These are phyloP conservation scores for Myripristis jacobus DNA, from an alignment of 2,797 vertebrate genomes.

Conservation along the genomic window DNA sequence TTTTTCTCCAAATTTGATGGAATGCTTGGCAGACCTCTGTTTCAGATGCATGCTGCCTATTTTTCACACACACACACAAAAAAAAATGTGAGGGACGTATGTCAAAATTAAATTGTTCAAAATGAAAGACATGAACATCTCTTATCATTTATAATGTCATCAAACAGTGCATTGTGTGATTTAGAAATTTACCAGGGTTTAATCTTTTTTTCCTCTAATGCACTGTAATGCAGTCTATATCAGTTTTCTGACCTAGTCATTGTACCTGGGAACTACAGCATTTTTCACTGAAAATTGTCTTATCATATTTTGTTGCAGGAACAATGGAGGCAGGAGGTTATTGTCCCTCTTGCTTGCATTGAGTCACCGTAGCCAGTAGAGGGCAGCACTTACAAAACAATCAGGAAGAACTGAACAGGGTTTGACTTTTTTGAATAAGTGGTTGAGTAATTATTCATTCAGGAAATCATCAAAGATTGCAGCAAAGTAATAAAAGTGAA, in stretches of 20 bases:
- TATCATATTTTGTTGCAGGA: neutral
- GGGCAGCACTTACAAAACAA: conserved; percentile 53
- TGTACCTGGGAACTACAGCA: neutral
- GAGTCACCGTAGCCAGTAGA: conserved; percentile 42
- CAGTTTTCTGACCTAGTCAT: neutral
- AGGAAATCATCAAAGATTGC: neutral
- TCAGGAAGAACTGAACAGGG: neutral
- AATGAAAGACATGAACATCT: neutral
- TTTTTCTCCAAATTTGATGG: neutral
- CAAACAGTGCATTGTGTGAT: neutral
- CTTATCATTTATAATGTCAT: neutral
- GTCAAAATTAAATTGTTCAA: neutral
- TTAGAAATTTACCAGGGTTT: neutral
- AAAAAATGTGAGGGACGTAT: neutral
- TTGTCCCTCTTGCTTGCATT: conserved; percentile 26
- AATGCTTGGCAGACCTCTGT: too few species aligned
- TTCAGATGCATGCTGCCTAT: too few species aligned
- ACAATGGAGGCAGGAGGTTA: neutral
- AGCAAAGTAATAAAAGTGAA: too few species aligned
- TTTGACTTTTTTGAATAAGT: neutral
- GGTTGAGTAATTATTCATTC: neutral
- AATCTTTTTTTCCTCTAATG: too few species aligned
- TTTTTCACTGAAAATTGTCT: neutral
- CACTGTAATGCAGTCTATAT: rapidly evolving
- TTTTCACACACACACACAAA: too few species aligned